These are phyloP conservation scores for Nematolebias whitei DNA, from an alignment of 2,113 vertebrate species.

Conservation along the genomic window DNA sequence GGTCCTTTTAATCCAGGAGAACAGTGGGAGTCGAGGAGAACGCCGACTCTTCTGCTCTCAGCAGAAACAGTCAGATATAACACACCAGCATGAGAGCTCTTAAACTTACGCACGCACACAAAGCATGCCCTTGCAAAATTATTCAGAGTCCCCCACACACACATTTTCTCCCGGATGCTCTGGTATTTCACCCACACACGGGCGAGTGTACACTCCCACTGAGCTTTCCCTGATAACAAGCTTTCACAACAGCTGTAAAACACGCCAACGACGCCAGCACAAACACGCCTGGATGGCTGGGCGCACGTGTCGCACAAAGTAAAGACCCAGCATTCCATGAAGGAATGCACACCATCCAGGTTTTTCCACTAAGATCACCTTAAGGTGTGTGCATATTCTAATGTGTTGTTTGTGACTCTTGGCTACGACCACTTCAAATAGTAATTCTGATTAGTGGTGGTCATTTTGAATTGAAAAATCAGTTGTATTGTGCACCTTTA, in stretches of 20 bases:
- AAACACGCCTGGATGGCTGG: background rate
- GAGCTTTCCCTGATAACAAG: conserved; percentile 31
- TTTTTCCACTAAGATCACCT: too few relatives aligned
- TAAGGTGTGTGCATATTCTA: too few relatives aligned
- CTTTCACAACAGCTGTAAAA: conserved; percentile 23
- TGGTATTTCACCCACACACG: conserved; percentile 53
- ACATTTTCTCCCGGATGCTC: conserved; percentile 19
- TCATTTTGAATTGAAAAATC: too few relatives aligned
- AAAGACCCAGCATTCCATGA: too few relatives aligned
- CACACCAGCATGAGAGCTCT: conserved; percentile 37
- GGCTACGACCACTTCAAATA: too few relatives aligned
- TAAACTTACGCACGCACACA: conserved; percentile 19
- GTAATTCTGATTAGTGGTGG: too few relatives aligned
- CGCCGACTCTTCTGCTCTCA: conserved; percentile 41
- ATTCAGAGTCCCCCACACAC: conserved; percentile 17
- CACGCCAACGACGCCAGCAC: background rate
- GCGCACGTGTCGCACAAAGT: conserved; percentile 22
- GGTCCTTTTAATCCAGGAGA: conserved; percentile 15
- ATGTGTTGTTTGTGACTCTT: too few relatives aligned
- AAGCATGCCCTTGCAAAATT: background rate
- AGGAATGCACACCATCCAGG: too few relatives aligned
- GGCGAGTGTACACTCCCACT: conserved; percentile 23
- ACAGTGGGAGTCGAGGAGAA: conserved; percentile 45
- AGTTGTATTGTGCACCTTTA: too few relatives aligned
- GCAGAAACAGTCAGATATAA: conserved; percentile 47